These are phyloP conservation scores for Ciconia stormi DNA, from an alignment of 2,113 vertebrate genomes.

Conservation along the genomic window DNA sequence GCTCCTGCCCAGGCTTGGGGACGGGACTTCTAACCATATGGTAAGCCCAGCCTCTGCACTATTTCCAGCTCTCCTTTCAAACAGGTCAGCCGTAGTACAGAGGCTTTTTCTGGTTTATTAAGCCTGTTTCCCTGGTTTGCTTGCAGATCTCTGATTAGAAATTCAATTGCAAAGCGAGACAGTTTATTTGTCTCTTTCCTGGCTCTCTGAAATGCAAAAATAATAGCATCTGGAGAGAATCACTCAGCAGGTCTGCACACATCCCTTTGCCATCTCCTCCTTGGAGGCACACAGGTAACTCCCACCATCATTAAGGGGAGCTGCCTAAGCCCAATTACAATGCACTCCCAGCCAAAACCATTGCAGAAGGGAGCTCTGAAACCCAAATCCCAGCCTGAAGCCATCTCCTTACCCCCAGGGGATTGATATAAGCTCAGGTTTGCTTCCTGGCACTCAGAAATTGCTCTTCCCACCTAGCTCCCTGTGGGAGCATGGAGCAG, in stretches of 20 bases:
- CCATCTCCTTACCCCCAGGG: not conserved
- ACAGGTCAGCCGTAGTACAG: not conserved
- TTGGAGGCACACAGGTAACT: not conserved
- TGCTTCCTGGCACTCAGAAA: not conserved
- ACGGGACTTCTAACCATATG: rapidly evolving
- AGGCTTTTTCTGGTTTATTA: not conserved
- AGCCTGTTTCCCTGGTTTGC: not conserved
- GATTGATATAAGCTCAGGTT: not conserved
- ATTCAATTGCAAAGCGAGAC: not conserved
- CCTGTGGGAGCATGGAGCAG: not conserved
- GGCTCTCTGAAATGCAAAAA: not conserved
- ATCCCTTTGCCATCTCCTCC: not conserved
- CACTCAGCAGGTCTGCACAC: not conserved
- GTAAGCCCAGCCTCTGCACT: not conserved
- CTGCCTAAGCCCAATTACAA: not conserved
- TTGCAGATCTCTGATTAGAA: not conserved
- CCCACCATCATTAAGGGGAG: not conserved
- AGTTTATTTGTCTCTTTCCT: not conserved
- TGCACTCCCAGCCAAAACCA: not conserved
- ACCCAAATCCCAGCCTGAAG: not conserved
- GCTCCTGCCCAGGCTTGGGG: not conserved
- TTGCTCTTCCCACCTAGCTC: not conserved
- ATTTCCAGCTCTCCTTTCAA: not conserved
- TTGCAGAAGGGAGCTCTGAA: not conserved
- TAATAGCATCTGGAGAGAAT: not conserved